Evolutionary conservation across 2,888 invertebrate genomes (phyloP), one percentile per base, ranked within the genome.

Genomic region (Meandrusa payeni): DNA sequence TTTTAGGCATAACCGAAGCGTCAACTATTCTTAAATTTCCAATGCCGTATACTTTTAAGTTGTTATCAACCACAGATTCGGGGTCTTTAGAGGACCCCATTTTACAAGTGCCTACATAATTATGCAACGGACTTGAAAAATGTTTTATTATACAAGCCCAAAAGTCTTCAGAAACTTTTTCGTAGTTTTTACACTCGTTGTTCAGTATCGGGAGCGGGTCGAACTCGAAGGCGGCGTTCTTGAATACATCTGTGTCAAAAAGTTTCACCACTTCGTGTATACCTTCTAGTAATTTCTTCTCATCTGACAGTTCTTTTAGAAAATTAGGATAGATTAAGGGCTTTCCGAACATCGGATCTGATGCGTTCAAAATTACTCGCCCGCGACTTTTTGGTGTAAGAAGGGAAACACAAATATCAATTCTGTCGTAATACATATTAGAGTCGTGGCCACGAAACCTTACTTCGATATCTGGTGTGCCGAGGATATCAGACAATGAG

Each of bases 121-220:
- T 86, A 41, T 87, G 87, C 37, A 78, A 48, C 2, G 87, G 81
- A 38, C 65, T 67, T n/a, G 87, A 78, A 55, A 87, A 87, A 48
- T 83, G 68, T 52, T 71, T 75, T n/a, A 87, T 76, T n/a, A 87
- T 79, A 54, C 87, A 87, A 1, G 64, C 57, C 86, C 87, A 87
- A 55, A 87, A 83, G 2, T 76, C 75, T 50, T 77, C 74, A 3
- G 86, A 73, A 1, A 83, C 86, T 36, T 64, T 65, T 28, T 80
- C 79, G 20, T 81, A 64, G 5, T 81, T 60, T 48, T 76, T 80
- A 39, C 86, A 87, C 29, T 82, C 72, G 50, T 86, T 85, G 38
- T 76, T 70, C 23, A 87, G 51, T 57, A 87, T 78, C 9, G 69
- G 69, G 5, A 65, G 61, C 0, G 87, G 83, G 46, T 86, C 85